Base-by-base conservation (phyloP, 2,797 vertebrate genomes). In the Microctenopoma steveboyesi region DNA sequence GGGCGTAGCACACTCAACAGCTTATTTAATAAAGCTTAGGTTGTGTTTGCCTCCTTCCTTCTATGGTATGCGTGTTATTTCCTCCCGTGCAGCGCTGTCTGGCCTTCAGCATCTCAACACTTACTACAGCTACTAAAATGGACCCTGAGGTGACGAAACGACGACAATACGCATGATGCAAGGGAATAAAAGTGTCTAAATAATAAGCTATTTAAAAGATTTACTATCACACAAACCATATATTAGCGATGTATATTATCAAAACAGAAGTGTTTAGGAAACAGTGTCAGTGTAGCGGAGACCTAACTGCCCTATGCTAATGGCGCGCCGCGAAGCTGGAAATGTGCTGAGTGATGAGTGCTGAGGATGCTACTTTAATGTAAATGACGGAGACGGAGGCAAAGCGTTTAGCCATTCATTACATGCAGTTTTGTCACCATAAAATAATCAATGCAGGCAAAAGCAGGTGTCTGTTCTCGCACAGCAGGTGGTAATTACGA, bases 401-500 rank as follows among this genome's bases (percentile, higher is more conserved):
- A 35, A 66, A 75, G 39, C 7, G 4, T 65, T 90, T 69, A 78
- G 49, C 43, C 43, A 64, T 73, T 82, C 68, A 77, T 83, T 77
- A 67, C 25, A 60, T 71, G 61, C 57, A 55, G 30, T 68, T 70
- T n/a, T 74, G 69, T 68, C 78, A 58, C 51, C 27, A 8, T 37
- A 6, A 56, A 78, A 75, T 72, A 81, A 86, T 77, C 74, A 74
- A 67, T 51, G 71, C 57, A 18, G 43, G 46, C 51, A 18, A 72
- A 76, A 83, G 72, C 88, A 88, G 82, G 81, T 86, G 86, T 72
- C 64, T 47, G 75, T 81, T 76, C 68, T 77, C 59, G 28, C 75
- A 49, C 74, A 80, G 78, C 88, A 88, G 86, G 81, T 88, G 83
- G 76, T 85, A 75, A 85, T 83, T 76, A 83, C 45, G 14, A 62